Conservation (phyloP, 2,888 invertebrate species). For the Thumatha senex region DNA sequence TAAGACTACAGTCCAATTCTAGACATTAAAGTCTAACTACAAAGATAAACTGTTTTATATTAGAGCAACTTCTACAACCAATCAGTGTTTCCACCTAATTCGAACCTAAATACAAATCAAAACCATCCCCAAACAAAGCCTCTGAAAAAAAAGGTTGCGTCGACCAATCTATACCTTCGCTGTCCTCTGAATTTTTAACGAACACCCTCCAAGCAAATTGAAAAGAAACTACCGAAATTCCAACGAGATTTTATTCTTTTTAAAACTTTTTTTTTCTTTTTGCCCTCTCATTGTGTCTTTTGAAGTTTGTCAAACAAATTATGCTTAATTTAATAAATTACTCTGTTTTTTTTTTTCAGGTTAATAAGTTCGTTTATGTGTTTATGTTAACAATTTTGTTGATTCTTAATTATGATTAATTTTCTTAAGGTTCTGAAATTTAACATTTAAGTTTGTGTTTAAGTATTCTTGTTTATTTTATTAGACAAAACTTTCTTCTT, state of each 20-base stretch:
- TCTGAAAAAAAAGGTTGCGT: slow-evolving; percentile 21
- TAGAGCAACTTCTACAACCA: neutral
- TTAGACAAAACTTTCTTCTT: neutral
- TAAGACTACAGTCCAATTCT: no score
- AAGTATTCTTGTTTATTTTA: slow-evolving; percentile 3
- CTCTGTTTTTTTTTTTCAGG: slow-evolving; percentile 20
- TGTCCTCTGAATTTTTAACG: slow-evolving; percentile 69
- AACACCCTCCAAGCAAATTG: slow-evolving; percentile 56
- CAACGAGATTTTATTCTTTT: slow-evolving; percentile 46
- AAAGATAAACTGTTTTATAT: no score
- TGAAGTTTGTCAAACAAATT: slow-evolving; percentile 40
- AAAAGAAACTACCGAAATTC: slow-evolving; percentile 68
- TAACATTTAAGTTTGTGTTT: slow-evolving; percentile 11
- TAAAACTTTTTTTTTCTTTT: slow-evolving; percentile 8
- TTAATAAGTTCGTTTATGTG: slow-evolving; percentile 29
- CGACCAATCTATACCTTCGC: neutral
- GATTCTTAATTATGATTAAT: slow-evolving; percentile 22
- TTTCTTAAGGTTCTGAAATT: slow-evolving; percentile 8
- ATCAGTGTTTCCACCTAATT: slow-evolving; percentile 5
- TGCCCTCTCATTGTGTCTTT: no score
- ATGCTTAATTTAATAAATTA: slow-evolving; percentile 50
- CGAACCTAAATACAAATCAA: slow-evolving; percentile 33
- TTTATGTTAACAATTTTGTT: slow-evolving; percentile 21
- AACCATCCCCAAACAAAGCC: slow-evolving; percentile 25
- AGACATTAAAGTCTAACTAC: no score